Evolutionary conservation across 2,888 invertebrate genomes (phyloP), one percentile per base, ranked within the genome.

Genomic region (Emmelina monodactyla): DNA sequence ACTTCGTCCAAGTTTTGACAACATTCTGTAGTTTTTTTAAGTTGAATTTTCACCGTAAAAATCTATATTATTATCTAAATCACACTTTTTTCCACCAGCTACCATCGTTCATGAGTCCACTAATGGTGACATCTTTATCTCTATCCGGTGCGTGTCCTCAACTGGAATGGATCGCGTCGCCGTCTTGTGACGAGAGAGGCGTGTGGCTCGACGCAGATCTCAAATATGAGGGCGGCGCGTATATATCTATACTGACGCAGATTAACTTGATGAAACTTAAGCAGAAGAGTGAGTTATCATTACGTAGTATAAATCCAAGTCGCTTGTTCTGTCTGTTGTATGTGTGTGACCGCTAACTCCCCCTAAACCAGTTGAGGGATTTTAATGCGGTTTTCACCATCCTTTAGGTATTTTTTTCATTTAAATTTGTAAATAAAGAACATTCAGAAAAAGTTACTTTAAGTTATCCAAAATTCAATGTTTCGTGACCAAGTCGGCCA

Each of bases 171-270:
- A 83, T 85, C 34, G 71, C 82, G 11, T 68, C 83, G 41, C 93
- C 94, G 0, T 64, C 82, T 29, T 66, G 90, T 42, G 91, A 95
- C 69, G 86, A 88, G 45, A 85, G 88, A 54, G 96, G 96, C 22
- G 75, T 95, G 36, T 97, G 96, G 95, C 81, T 94, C 1, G 92
- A 95, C 67, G 75, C 94, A 10, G 89, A 92, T 54, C 66, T 94
- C 38, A 83, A 85, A 2, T 94, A 94, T 69, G 86, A 87, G 48
- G 94, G 94, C 33, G 83, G 84, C 44, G 84, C 92, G 28, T 85
- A 86, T 43, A 88, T 95, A 83, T 89, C 89, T 2, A 82, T 97
- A 22, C 91, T 92, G 58, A 95, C 95, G 2, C 94, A 94, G 62
- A 81, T 95, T 47, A 95, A 95, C 73, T 71, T 81, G 6, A 62